Conservation (phyloP, 2,888 invertebrate genomes). For the Julus scanicus region DNA sequence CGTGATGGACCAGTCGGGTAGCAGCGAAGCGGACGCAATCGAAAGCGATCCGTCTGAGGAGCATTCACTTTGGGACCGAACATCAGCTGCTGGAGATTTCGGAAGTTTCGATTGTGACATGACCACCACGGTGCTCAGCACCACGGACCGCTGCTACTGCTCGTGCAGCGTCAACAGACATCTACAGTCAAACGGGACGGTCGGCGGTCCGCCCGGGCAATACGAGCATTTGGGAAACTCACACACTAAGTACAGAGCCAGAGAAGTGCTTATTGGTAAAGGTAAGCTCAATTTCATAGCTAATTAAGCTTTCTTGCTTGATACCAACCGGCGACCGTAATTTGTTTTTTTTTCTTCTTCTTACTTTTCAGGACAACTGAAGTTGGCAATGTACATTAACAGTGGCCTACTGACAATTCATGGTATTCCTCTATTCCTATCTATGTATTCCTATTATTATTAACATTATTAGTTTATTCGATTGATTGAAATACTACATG, state of each 20-base stretch:
- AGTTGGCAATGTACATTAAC: slow-evolving; percentile 50
- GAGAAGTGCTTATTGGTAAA: slow-evolving; percentile 46
- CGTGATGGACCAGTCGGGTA: slow-evolving; percentile 12
- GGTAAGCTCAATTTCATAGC: not conserved
- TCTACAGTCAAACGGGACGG: not conserved
- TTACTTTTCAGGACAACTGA: slow-evolving; percentile 43
- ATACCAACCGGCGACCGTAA: not conserved
- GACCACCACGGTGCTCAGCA: not conserved
- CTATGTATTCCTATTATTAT: no score
- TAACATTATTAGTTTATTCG: not conserved
- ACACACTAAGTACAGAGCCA: slow-evolving; percentile 38
- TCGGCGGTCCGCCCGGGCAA: not conserved
- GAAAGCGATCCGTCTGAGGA: not conserved
- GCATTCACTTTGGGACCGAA: not conserved
- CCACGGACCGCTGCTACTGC: not conserved
- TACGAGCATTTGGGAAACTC: not conserved
- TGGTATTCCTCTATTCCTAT: not conserved
- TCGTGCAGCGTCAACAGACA: not conserved
- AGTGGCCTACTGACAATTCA: slow-evolving; percentile 48
- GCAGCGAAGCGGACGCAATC: not conserved
- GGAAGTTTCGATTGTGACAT: not conserved
- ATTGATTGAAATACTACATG: no score
- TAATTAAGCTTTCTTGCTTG: not conserved
- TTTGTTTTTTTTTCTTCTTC: not conserved
- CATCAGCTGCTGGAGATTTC: not conserved